Evolutionary conservation across 2,888 invertebrate species (phyloP), one percentile per base, ranked within the genome.

Genomic region (Orthosia cruda): DNA sequence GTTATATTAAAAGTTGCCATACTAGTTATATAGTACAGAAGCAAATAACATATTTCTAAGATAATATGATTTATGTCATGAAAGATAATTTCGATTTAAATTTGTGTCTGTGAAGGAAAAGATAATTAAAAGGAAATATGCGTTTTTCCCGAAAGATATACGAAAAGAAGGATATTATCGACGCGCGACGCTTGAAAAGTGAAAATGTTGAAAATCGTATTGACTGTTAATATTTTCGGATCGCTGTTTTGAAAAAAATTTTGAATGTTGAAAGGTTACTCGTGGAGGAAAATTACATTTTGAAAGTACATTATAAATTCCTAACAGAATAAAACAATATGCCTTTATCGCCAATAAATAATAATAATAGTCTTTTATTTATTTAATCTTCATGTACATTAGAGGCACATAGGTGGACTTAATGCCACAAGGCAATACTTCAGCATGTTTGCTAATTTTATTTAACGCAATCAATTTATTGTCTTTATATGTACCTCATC

Each of bases 1-100:
- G 45, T 90, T 91, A 91, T 90, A 93, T 89, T 89, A 92, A 88
- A 77, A 9, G 94, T 94, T 94, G 94, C 94, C 94, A 94, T 94
- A 93, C 87, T 91, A 92, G 90, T 86, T 86, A 81, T 75, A 68
- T 80, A 86, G 81, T 84, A 40, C 40, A 40, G 40, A 40, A 40
- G 40, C 7, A 84, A 81, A 81, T 78, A 61, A 86, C 82, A 80
- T 86, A 81, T 88, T 87, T 88, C 83, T 81, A 87, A 85, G 26
- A 26, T 26, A 2, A 2, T n/a, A n/a, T n/a, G n/a, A n/a, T n/a
- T 93, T 89, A 88, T 85, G 88, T 90, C 90, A 89, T 70, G 45
- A 75, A 85, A 80, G 72, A 82, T 66, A 52, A 74, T 83, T 77
- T 77, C 74, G 57, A 76, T 80, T 84, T 82, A 67, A 72, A 73